These are phyloP conservation scores for Nothocercus julius DNA, from an alignment of 2,113 vertebrate genomes.

Conservation along the genomic window DNA sequence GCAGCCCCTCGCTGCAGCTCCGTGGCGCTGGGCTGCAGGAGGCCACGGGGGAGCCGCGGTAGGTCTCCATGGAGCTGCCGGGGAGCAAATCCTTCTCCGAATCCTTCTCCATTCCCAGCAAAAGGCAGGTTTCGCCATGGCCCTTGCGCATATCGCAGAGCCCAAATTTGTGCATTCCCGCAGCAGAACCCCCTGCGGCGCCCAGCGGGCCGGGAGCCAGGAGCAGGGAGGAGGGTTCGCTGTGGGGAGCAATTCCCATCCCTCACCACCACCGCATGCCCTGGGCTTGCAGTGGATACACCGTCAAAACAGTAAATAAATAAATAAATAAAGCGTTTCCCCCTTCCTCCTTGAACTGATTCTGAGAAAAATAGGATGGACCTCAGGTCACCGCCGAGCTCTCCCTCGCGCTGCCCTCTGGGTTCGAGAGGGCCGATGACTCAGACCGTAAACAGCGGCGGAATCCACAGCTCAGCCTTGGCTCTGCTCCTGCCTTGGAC, in stretches of 20 bases:
- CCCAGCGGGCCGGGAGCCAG: neutral
- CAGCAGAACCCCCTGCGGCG: neutral
- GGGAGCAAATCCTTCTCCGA: too few relatives aligned
- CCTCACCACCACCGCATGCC: neutral
- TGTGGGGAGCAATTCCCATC: neutral
- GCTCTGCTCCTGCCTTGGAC: neutral
- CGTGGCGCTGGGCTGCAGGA: too few relatives aligned
- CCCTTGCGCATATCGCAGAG: neutral
- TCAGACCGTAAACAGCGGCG: neutral
- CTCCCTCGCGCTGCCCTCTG: neutral
- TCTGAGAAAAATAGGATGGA: neutral
- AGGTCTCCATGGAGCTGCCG: too few relatives aligned
- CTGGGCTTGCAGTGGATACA: too few relatives aligned
- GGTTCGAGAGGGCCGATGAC: neutral
- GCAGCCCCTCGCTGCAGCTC: too few relatives aligned
- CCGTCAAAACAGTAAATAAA: too few relatives aligned
- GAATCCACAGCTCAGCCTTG: neutral
- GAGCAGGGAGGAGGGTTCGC: neutral
- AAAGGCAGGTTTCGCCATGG: neutral
- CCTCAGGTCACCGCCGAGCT: conserved; percentile 18
- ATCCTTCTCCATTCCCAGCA: too few relatives aligned
- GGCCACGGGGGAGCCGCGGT: too few relatives aligned
- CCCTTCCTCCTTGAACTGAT: neutral
- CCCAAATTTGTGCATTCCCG: neutral
- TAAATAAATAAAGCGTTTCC: neutral